These are phyloP conservation scores for Buphagus erythrorhynchus DNA, from an alignment of 2,797 vertebrate species.

Conservation along the genomic window DNA sequence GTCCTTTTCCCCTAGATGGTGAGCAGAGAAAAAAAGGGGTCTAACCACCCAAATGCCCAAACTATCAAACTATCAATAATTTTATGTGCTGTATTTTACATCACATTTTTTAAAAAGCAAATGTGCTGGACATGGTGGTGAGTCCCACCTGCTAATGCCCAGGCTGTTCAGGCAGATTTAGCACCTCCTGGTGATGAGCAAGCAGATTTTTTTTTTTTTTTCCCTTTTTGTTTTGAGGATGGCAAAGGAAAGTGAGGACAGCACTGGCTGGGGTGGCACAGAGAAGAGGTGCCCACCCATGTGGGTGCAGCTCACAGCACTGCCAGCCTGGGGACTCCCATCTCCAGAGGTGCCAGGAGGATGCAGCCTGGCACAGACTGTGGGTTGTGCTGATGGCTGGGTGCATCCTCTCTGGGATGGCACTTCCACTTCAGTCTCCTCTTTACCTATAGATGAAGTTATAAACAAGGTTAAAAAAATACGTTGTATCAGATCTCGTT, in stretches of 20 bases:
- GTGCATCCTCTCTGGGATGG: neutral
- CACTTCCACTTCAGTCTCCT: neutral
- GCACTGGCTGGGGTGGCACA: neutral
- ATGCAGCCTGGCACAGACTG: neutral
- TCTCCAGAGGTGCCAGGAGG: neutral
- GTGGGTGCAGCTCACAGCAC: neutral
- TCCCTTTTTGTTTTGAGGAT: neutral
- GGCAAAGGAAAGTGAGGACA: neutral
- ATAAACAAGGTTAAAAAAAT: neutral
- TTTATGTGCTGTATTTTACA: neutral
- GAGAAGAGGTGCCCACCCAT: neutral
- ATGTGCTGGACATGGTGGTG: rapidly evolving
- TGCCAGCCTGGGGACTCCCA: neutral
- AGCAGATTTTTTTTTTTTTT: neutral
- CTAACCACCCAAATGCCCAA: neutral
- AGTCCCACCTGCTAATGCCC: neutral
- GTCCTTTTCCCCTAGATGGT: neutral
- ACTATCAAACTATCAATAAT: neutral
- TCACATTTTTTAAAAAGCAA: neutral
- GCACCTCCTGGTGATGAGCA: neutral
- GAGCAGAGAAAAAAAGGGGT: neutral
- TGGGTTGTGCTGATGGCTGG: neutral
- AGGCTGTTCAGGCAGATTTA: neutral
- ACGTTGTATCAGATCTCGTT: rapidly evolving
- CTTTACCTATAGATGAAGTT: neutral